Evolutionary conservation across 2,797 vertebrate genomes (phyloP), one percentile per base, ranked within the genome.

Genomic region (Ptychobarbus kaznakovi): DNA sequence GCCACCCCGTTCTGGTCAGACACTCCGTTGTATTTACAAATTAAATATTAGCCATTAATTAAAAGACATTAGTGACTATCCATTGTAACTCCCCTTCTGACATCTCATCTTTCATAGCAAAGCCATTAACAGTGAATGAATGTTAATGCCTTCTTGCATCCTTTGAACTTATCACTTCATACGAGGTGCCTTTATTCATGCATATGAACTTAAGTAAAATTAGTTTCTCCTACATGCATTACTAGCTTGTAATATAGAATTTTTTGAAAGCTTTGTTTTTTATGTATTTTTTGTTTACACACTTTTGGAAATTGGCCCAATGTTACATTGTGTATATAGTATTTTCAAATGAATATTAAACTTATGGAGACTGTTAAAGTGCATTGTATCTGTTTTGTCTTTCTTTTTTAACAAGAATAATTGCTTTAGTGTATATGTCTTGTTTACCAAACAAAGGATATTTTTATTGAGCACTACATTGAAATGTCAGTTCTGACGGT

Each of bases 171-270:
- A 66, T 84, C n/a, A 56, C 18, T 84, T 78, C 16, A 58, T 84
- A 22, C 69, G 63, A 84, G 82, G 82, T 84, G 82, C 82, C 82
- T 84, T 84, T 49, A 32, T 46, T 56, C 28, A 32, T 53, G n/a
- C 58, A 9, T 83, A 1, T 83, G n/a, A 83, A 15, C 18, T 65
- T 82, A 35, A 75, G 51, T 76, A 10, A 38, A 83, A 7, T 83
- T n/a, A 72, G 35, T 42, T 81, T 76, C 76, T n/a, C 16, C 16
- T 76, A 20, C 13, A 20, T 76, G 44, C 81, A 83, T 61, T 38
- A 80, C 15, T 32, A 65, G 40, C 42, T 74, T 46, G 25, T 74
- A 46, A 53, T 38, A 61, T 42, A 13, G 51, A 15, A 1, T 73
- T 56, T 56, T 81, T 40, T 16, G 15, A 69, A 69, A 42, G 66